Percentiles rank a stretch among this genome's conserved stretches.
These are phyloP conservation scores for Sus scrofa DNA, from an alignment of 2,113 vertebrate species.

Conservation along the genomic window DNA sequence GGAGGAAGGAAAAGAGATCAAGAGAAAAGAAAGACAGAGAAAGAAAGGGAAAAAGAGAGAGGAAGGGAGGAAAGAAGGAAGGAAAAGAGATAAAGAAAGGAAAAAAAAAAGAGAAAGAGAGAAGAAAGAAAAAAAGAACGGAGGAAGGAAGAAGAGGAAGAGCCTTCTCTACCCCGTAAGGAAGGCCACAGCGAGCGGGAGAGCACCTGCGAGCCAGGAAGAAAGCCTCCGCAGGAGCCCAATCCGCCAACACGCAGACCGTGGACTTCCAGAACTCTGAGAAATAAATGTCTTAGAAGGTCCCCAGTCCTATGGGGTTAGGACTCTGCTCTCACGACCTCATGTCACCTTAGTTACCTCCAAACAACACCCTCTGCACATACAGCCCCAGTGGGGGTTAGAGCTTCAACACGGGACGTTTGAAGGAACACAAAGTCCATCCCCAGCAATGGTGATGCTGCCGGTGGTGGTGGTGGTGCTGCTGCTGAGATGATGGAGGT, in stretches of 20 bases:
- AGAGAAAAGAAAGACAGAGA: too few species aligned
- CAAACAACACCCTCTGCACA: not conserved
- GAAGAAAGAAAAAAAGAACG: too few species aligned
- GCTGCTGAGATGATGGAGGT: accelerated
- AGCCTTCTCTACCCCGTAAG: accelerated
- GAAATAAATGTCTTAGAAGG: not conserved
- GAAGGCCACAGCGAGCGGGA: not conserved
- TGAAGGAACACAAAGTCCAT: too few species aligned
- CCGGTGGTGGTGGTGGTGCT: too few species aligned
- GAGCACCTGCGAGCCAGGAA: not conserved
- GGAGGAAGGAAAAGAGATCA: too few species aligned
- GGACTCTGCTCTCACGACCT: not conserved
- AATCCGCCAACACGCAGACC: accelerated
- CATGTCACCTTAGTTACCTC: not conserved
- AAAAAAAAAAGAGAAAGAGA: too few species aligned
- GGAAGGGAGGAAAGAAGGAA: too few species aligned
- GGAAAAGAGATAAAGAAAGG: too few species aligned
- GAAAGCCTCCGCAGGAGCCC: accelerated
- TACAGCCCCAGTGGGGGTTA: accelerated
- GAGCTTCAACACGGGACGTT: not conserved
- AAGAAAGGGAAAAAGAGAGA: too few species aligned
- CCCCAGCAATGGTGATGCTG: accelerated
- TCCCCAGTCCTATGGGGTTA: too few species aligned
- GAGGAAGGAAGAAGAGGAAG: not conserved
- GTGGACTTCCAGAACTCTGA: too few species aligned